Evolutionary conservation across 2,113 vertebrate species (phyloP), one percentile per base, ranked within the genome.

Genomic region (Nansenia antarctica): DNA sequence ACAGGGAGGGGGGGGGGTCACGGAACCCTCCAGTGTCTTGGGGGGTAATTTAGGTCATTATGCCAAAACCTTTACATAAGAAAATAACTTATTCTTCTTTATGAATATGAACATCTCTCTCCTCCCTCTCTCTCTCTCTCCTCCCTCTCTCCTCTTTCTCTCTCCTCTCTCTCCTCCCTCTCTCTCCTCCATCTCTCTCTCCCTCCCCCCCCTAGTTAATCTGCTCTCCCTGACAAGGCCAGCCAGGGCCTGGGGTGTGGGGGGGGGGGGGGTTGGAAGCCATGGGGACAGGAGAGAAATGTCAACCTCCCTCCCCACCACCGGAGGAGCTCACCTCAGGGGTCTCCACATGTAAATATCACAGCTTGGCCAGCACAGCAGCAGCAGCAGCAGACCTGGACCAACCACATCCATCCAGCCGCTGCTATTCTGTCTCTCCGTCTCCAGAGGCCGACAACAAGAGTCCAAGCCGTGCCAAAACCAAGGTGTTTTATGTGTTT

Each of bases 301-400:
- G 87, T 90, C 86, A 88, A 63, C 54, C 84, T 82, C 74, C 77
- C 82, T 76, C 72, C 82, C 78, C 75, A 80, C 79, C 70, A 77
- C 84, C 73, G 64, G 71, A 86, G 67, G 70, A 84, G 65, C 67
- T 18, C 31, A 37, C 76, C 73, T 78, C 66, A 57, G 86, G 86
- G 83, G 72, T 11, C 76, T 32, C 45, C 14, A 30, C 61, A 79
- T 24, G 68, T 73, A 91, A 90, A 89, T 87, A 90, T 81, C 78
- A 87, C 73, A 69, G 65, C 65, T 63, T 80, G 5, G 60, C 63
- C 66, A 79, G 71, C 76, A 75, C 83, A 82, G 79, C 82, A 67
- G 34, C 53, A 39, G 30, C 32, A 24, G n/a, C n/a, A n/a, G n/a
- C n/a, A n/a, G n/a, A n/a, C n/a, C n/a, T n/a, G 39, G 26, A 58